A percentile compares a stretch with the other conserved stretches of the same genome.
phyloP scores from a whole-genome alignment of 2,113 vertebrate genomes.

The Mystacornis crossleyi region DNA sequence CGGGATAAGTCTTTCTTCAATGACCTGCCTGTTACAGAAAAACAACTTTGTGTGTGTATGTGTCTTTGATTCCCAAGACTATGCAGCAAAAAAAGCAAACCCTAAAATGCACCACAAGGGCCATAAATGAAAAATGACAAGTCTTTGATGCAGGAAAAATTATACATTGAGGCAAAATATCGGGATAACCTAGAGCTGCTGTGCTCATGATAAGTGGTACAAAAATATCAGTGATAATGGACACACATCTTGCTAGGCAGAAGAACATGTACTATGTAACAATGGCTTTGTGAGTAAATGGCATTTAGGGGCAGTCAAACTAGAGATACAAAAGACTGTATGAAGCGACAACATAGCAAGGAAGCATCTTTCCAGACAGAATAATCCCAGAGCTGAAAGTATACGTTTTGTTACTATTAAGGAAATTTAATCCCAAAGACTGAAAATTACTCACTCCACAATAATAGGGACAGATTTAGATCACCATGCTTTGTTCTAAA shows the following conservation, averaged over 20 bases:
- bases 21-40: not conserved
- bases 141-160: not conserved
- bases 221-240: slow-evolving; percentile 46
- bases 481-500: not conserved
- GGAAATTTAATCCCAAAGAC: not conserved
- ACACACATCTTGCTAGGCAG: not conserved
- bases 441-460: not conserved
- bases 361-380: not conserved
- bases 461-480: not conserved
- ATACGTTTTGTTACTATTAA: not conserved
- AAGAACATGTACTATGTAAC: not conserved
- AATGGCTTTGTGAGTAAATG: not conserved
- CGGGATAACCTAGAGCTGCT: not conserved
- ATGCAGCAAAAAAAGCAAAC: not conserved
- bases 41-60: not conserved
- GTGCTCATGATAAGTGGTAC: not conserved
- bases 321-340: not conserved
- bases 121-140: not conserved
- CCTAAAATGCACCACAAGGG: not conserved
- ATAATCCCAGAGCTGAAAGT: not conserved
- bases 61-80: not conserved
- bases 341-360: not conserved
- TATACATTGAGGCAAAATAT: not conserved
- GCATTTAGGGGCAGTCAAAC: slow-evolving; percentile 5
- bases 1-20: not conserved